Evolutionary conservation across 2,888 invertebrate species (phyloP), one percentile per base, ranked within the genome.

Genomic region (Oscheius sp.): DNA sequence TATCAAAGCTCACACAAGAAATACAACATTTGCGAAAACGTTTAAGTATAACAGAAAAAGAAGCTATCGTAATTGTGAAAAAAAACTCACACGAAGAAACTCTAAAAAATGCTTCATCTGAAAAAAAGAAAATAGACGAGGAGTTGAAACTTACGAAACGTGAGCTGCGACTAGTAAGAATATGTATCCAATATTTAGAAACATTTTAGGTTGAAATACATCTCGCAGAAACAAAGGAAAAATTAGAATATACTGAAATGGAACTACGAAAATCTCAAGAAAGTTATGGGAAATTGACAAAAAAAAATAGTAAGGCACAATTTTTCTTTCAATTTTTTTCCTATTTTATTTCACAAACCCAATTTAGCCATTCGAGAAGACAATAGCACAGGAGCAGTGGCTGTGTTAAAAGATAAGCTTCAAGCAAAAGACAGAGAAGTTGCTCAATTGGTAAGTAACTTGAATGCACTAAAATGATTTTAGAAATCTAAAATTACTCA

Each of bases 341-440:
- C 6, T 24, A 2, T 32, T 24, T 17, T 8, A n/a, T 22, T 22
- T 33, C 36, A 30, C 63, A 14, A 62, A 36, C 20, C 9, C 24
- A 51, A 2, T 54, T 54, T 30, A 54, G 54, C 12, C 9, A 8
- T 44, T 12, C 51, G 65, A 44, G 74, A 75, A 4, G 73, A 72
- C 12, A 66, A 63, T 33, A 65, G 68, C 3, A 56, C 69, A 9
- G 77, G 74, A 5, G 77, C 77, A 1, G 71, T 84, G 17, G 68
- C 72, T 2, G 69, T 82, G n/a, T 68, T 83, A 17, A 72, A 72
- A 1, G 83, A 83, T 59, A 83, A 83, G 65, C 62, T 83, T 14
- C 65, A 65, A 24, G 82, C 80, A 0, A 83, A 81, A 54, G 81
- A 83, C 57, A 59, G 73, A 45, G 83, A 83, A 72, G 75, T 83